A percentile compares a stretch with the other conserved stretches of the same genome.
Evolutionary conservation across 2,113 vertebrate genomes (phyloP).

Genomic region (Setophaga petechia): DNA sequence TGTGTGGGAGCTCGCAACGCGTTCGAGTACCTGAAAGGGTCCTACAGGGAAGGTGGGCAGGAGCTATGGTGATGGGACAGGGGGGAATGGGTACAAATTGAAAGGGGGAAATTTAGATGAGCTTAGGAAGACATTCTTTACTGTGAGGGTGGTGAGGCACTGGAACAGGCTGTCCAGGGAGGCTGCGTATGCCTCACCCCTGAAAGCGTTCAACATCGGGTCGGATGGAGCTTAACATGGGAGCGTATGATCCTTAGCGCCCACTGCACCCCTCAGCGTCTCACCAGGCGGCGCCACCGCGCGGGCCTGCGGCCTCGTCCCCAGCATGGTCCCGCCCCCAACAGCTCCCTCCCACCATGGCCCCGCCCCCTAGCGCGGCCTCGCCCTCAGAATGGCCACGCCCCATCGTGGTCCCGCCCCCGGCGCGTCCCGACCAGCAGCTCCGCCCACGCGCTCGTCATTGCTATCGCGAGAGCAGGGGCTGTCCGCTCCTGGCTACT

Average conservation of each 20-base stretch:
- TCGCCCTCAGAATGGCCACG: too few species aligned
- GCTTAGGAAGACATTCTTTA: background rate
- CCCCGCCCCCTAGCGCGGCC: background rate
- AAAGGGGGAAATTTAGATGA: background rate
- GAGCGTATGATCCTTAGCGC: accelerated
- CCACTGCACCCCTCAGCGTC: accelerated
- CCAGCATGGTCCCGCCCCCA: too few species aligned
- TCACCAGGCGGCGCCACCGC: background rate
- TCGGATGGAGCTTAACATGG: background rate
- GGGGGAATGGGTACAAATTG: background rate
- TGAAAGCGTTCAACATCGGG: background rate
- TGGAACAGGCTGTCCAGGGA: background rate
- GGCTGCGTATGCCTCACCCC: background rate
- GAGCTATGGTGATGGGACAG: background rate
- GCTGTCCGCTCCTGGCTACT: too few species aligned
- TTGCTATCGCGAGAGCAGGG: background rate
- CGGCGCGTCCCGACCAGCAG: too few species aligned
- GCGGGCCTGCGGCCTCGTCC: too few species aligned
- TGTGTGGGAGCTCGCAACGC: background rate
- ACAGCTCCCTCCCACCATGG: too few species aligned
- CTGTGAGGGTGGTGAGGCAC: background rate
- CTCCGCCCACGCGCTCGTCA: background rate
- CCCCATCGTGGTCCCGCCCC: background rate
- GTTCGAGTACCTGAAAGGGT: too few species aligned
- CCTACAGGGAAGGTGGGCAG: background rate